These are phyloP conservation scores for Muscicapa comitata DNA, from an alignment of 2,797 vertebrate genomes.

Conservation along the genomic window DNA sequence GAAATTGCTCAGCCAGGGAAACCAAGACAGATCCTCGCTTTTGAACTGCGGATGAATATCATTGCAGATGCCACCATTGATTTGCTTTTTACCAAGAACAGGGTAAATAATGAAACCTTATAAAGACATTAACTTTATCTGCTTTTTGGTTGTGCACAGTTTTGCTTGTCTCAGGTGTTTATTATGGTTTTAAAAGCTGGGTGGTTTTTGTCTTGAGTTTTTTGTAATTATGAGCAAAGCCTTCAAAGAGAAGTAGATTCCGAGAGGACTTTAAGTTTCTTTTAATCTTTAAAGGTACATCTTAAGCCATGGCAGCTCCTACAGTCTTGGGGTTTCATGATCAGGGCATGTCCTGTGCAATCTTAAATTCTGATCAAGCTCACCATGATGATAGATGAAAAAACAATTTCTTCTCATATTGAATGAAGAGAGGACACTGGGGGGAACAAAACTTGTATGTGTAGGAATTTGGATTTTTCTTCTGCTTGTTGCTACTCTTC, in stretches of 20 bases:
- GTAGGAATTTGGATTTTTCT: background rate
- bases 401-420: background rate
- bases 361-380: background rate
- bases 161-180: background rate
- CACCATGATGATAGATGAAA: background rate
- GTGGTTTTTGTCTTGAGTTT: background rate
- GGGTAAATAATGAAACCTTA: constrained; percentile 78
- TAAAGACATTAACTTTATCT: background rate
- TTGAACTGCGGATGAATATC: constrained; percentile 98
- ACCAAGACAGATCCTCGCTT: constrained; percentile 93
- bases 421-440: background rate
- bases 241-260: background rate
- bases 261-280: background rate
- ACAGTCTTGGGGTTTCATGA: background rate
- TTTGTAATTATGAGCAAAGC: background rate
- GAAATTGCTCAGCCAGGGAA: constrained; percentile 88
- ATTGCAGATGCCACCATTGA: constrained; percentile 98
- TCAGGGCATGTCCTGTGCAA: background rate
- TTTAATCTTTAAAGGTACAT: background rate
- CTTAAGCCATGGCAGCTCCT: background rate
- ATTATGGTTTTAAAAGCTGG: background rate
- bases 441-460: background rate
- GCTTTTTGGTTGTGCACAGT: background rate
- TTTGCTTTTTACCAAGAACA: constrained; percentile 97
- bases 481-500: background rate